Percentiles rank a stretch among this genome's conserved stretches.
Evolutionary conservation across 1,140 invertebrate species (phyloP).

Genomic region (Plodia interpunctella): DNA sequence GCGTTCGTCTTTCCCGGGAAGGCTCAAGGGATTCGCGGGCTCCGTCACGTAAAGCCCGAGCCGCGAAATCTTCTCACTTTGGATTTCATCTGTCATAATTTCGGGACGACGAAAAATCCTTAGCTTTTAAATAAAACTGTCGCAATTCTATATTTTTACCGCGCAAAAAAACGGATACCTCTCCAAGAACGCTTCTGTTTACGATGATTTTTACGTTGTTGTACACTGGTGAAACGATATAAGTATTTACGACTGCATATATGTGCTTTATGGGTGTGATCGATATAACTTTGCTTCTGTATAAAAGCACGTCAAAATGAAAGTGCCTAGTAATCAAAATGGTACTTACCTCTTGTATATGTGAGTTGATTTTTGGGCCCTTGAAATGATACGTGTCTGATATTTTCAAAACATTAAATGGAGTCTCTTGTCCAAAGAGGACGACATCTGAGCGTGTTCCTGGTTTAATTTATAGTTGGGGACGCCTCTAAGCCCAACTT

Average conservation of each 20-base stretch:
- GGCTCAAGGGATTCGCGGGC: conserved; percentile 56
- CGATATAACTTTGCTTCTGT: conserved; percentile 22
- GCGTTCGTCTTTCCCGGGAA: conserved; percentile 32
- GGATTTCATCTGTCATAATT: conserved; percentile 72
- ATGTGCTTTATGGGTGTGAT: background rate
- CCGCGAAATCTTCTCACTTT: conserved; percentile 51
- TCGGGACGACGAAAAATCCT: conserved; percentile 42
- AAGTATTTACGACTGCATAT: conserved; percentile 31
- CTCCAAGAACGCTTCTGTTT: conserved; percentile 22
- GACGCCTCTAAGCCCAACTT: no score
- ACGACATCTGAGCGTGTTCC: no score
- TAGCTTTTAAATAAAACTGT: conserved; percentile 43
- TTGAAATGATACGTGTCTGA: no score
- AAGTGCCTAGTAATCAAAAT: background rate
- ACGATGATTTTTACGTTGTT: conserved; percentile 32
- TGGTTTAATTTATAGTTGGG: no score
- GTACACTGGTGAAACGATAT: conserved; percentile 20
- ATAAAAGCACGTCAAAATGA: background rate
- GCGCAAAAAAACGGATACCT: conserved; percentile 17
- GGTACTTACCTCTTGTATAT: no score
- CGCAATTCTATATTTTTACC: conserved; percentile 26
- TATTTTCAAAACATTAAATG: no score
- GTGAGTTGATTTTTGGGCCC: no score
- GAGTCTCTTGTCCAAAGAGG: no score
- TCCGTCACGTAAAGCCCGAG: conserved; percentile 46